Percentiles rank a stretch among this genome's conserved stretches.
These are phyloP conservation scores for Drosophila persimilis DNA, from an alignment of 1,140 invertebrate species.

Conservation along the genomic window DNA sequence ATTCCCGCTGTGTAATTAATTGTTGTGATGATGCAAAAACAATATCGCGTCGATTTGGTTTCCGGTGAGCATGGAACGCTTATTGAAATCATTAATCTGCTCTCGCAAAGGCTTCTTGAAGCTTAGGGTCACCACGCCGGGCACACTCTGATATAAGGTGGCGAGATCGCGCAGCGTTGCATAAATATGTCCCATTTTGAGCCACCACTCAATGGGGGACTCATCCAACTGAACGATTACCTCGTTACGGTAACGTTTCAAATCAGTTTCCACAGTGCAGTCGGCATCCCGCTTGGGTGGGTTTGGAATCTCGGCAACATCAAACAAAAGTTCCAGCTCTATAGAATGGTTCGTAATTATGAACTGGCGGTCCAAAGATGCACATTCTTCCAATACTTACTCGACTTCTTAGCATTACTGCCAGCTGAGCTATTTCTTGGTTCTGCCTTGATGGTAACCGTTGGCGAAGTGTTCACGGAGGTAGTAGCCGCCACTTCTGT, in stretches of 20 bases:
- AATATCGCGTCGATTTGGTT: constrained; percentile 74
- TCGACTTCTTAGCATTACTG: constrained; percentile 56
- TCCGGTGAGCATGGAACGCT: constrained; percentile 73
- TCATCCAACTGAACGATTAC: constrained; percentile 74
- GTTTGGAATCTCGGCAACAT: constrained; percentile 61
- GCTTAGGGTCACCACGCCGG: constrained; percentile 74
- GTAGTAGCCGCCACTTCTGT: constrained; percentile 48
- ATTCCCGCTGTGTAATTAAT: constrained; percentile 9
- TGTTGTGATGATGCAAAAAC: constrained; percentile 69
- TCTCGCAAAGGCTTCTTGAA: constrained; percentile 72
- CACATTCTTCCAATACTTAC: constrained; percentile 36
- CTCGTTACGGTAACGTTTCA: constrained; percentile 77
- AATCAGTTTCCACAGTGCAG: constrained; percentile 67
- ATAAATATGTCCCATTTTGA: constrained; percentile 72
- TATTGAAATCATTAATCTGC: constrained; percentile 74
- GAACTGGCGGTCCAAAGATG: not conserved
- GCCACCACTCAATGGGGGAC: constrained; percentile 76
- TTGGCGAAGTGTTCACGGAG: constrained; percentile 32
- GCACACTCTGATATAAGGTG: constrained; percentile 70
- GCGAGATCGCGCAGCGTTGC: constrained; percentile 70
- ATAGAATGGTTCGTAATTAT: not conserved
- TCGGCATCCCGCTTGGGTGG: constrained; percentile 50
- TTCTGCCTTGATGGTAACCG: constrained; percentile 60
- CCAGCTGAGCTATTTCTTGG: constrained; percentile 17
- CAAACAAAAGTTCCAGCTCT: constrained; percentile 79